Evolutionary conservation across 2,888 invertebrate genomes (phyloP), one percentile per base, ranked within the genome.

Genomic region (Cataglyphis rosenhaueri): DNA sequence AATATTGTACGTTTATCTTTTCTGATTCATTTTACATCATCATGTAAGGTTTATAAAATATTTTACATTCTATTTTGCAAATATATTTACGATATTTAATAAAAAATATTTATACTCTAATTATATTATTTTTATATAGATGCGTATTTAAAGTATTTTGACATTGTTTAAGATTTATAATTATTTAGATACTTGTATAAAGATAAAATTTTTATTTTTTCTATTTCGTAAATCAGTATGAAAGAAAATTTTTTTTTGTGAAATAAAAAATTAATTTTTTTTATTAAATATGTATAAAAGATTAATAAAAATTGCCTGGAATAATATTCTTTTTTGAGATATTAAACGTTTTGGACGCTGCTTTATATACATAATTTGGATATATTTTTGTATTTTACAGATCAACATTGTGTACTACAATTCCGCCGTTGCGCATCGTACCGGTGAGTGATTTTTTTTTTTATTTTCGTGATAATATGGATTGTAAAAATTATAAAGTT

Each of bases 311-410:
- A 52, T n/a, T 52, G n/a, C 52, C 52, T 52, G n/a, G 2, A 52
- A 52, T n/a, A 52, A 52, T 52, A 12, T 35, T 35, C 6, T 8
- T 52, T n/a, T n/a, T n/a, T 8, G 52, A n/a, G n/a, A 52, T n/a
- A 52, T 52, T n/a, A 52, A n/a, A n/a, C n/a, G 52, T 8, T n/a
- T n/a, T 15, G n/a, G 48, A 52, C n/a, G n/a, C 52, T 52, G 52
- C 52, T 52, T 52, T 52, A 48, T 48, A 18, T 48, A 18, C 6
- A 52, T 52, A 52, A n/a, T n/a, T 52, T 52, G n/a, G n/a, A 52
- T 52, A 52, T 52, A 52, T 52, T 52, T 52, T 52, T 52, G n/a
- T 52, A 52, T 52, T 52, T 52, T 52, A 52, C 52, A 52, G 52
- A 52, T 52, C 52, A 52, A n/a, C n/a, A 3, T 52, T n/a, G 52